Percentiles rank a stretch among this genome's conserved stretches.
phyloP scores from a whole-genome alignment of 2,113 vertebrate species.

The Sitta europaea region DNA sequence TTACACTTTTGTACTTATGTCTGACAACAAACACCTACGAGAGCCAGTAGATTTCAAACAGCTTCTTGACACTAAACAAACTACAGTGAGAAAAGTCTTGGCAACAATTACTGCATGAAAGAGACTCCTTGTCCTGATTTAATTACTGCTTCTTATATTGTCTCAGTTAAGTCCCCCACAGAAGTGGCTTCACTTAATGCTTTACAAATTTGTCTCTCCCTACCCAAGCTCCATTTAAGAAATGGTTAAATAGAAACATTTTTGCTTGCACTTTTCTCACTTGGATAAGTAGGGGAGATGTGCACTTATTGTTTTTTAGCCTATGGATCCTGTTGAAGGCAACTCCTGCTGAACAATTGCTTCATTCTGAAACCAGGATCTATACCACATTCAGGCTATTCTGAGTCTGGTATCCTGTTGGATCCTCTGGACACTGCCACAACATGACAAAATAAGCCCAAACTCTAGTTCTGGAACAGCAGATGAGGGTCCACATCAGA shows the following conservation, averaged over 20 bases:
- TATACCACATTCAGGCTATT: no score
- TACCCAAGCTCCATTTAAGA: neutral
- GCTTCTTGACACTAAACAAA: neutral
- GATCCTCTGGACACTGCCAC: neutral
- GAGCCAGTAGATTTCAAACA: neutral
- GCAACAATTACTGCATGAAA: neutral
- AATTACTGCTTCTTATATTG: neutral
- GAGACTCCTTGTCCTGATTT: neutral
- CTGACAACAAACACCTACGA: neutral
- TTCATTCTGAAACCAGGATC: neutral
- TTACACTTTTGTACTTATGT: neutral
- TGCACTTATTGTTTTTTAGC: neutral
- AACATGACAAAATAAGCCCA: neutral
- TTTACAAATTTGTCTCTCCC: neutral
- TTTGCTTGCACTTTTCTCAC: neutral
- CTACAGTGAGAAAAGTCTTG: neutral
- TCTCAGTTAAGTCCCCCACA: neutral
- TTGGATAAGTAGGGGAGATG: neutral
- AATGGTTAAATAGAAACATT: neutral
- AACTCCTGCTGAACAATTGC: neutral
- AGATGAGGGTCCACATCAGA: neutral
- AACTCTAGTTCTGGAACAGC: neutral
- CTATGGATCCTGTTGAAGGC: neutral
- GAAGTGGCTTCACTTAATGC: neutral
- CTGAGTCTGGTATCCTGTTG: neutral